These are phyloP conservation scores for Solenopsis fugax DNA, from an alignment of 1,140 invertebrate species.

Conservation along the genomic window DNA sequence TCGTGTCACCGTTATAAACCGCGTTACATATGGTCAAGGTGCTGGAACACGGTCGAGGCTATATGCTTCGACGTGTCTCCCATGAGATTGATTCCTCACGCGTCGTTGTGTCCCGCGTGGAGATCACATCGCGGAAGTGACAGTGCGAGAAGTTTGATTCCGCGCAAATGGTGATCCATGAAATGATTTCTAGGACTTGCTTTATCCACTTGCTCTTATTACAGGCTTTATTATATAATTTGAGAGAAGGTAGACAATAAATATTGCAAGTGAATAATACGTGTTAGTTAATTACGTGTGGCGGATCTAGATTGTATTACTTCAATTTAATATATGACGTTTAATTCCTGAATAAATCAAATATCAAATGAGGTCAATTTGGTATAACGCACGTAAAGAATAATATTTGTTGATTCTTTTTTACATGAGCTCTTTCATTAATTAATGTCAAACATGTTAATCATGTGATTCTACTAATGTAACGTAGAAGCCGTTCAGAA, in stretches of 20 bases:
- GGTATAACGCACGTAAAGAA: not conserved
- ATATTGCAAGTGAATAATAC: slow-evolving; percentile 1
- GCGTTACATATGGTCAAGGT: slow-evolving; percentile 43
- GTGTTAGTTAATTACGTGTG: not conserved
- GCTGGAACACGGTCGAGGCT: slow-evolving; percentile 11
- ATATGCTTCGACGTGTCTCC: slow-evolving; percentile 17
- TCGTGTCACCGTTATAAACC: slow-evolving; percentile 52
- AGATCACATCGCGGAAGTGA: not conserved
- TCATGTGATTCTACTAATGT: not conserved
- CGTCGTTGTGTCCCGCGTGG: not conserved
- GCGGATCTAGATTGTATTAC: not conserved
- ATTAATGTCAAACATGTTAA: not conserved
- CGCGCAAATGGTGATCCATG: not conserved
- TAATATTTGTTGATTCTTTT: too few relatives aligned
- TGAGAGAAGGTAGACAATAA: not conserved
- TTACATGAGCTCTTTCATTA: not conserved
- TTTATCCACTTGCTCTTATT: not conserved
- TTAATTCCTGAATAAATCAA: not conserved
- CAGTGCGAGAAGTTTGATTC: not conserved
- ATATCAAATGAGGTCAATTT: not conserved
- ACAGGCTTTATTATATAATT: too few relatives aligned
- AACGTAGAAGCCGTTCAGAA: not conserved
- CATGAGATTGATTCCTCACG: not conserved
- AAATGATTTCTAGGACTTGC: not conserved
- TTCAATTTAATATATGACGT: not conserved